Percentiles rank a stretch among this genome's conserved stretches.
These are phyloP conservation scores for Hydractinia echinata DNA, from an alignment of 30 jellyfish, hydroid and myxozoan species.

Conservation along the genomic window DNA sequence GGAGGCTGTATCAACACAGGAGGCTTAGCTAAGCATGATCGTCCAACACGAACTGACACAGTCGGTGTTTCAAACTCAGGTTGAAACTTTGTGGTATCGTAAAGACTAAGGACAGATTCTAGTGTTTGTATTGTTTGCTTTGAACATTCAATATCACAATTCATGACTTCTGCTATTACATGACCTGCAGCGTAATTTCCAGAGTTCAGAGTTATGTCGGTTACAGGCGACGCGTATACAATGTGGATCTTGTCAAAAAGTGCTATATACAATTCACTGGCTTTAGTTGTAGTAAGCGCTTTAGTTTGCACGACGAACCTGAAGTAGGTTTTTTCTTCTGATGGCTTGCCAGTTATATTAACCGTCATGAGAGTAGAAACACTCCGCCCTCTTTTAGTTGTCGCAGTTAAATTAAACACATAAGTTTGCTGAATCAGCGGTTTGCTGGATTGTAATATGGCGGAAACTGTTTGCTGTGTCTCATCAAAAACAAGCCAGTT, in stretches of 20 bases:
- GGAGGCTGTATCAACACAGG: slow-evolving; percentile 28
- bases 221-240: not conserved
- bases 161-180: not conserved
- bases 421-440: not conserved
- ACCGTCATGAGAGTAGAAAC: slow-evolving; percentile 45
- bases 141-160: not conserved
- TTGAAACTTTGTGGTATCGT: not conserved
- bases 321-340: not conserved
- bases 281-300: not conserved
- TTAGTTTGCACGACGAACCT: not conserved
- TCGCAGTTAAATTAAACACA: not conserved
- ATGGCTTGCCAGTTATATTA: slow-evolving; percentile 27
- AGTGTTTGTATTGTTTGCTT: not conserved
- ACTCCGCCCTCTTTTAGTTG: slow-evolving; percentile 43
- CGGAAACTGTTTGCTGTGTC: slow-evolving; percentile 32
- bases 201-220: not conserved
- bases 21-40: slow-evolving; percentile 23
- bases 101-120: not conserved
- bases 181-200: not conserved
- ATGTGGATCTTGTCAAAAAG: not conserved
- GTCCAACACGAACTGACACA: not conserved
- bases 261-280: not conserved
- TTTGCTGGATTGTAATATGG: slow-evolving; percentile 15
- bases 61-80: slow-evolving; percentile 22
- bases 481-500: slow-evolving; percentile 80